Evolutionary conservation across 2,888 invertebrate genomes (phyloP).

Genomic region (Thymelicus lineola): DNA sequence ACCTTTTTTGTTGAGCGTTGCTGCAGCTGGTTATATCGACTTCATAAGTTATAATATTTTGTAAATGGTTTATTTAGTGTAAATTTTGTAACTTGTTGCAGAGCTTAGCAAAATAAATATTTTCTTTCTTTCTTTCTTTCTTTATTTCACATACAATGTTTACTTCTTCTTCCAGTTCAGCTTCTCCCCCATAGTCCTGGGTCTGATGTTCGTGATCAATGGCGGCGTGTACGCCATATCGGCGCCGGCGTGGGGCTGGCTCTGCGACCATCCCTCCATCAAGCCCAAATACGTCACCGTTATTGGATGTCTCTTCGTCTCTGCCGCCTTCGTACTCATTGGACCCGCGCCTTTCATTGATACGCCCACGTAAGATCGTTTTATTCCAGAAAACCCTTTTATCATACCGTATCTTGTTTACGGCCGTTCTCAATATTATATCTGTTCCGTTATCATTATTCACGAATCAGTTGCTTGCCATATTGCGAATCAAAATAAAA

Average conservation of each 20-base stretch:
- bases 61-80: too few relatives aligned
- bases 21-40: too few relatives aligned
- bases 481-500: too few relatives aligned
- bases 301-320: slow-evolving; percentile 87
- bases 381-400: not conserved
- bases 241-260: slow-evolving; percentile 92
- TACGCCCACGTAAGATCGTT: slow-evolving; percentile 80
- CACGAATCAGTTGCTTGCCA: too few relatives aligned
- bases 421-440: too few relatives aligned
- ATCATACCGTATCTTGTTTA: too few relatives aligned
- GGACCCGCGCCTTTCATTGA: slow-evolving; percentile 93
- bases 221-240: slow-evolving; percentile 92
- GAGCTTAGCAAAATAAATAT: too few relatives aligned
- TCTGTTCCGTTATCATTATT: too few relatives aligned
- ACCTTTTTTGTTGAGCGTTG: too few relatives aligned
- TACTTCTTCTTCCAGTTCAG: slow-evolving; percentile 79
- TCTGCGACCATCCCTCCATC: slow-evolving; percentile 88
- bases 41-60: too few relatives aligned
- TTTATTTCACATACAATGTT: not conserved
- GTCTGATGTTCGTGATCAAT: slow-evolving; percentile 93
- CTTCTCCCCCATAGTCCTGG: slow-evolving; percentile 88
- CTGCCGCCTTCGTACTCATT: slow-evolving; percentile 89
- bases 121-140: not conserved
- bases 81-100: too few relatives aligned
- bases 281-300: slow-evolving; percentile 89